phyloP scores from a whole-genome alignment of 2,888 invertebrate genomes.

The Eupithecia vulgata region DNA sequence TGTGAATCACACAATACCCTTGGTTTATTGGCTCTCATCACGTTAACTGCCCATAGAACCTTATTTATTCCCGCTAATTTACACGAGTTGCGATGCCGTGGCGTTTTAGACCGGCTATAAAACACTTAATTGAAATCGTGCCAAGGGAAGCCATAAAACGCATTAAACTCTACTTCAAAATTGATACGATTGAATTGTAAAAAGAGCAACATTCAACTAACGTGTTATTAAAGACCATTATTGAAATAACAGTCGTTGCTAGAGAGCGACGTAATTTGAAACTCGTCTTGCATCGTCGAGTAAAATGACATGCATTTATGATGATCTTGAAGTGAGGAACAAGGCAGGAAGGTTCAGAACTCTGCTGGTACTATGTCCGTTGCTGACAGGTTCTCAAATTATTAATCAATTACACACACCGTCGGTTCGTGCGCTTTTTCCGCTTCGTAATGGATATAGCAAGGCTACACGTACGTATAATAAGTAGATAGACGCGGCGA shows the following conservation, averaged over 20 bases:
- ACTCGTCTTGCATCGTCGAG: slow-evolving; percentile 52
- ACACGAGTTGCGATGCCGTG: slow-evolving; percentile 45
- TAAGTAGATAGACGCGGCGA: slow-evolving; percentile 58
- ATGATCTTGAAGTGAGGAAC: slow-evolving; percentile 61
- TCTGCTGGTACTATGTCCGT: slow-evolving; percentile 40
- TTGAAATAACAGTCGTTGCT: slow-evolving; percentile 53
- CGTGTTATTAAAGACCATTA: slow-evolving; percentile 58
- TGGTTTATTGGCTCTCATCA: slow-evolving; percentile 53
- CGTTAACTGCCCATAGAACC: slow-evolving; percentile 50
- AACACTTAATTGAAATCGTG: slow-evolving; percentile 60
- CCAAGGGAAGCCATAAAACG: slow-evolving; percentile 55
- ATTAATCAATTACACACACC: slow-evolving; percentile 80
- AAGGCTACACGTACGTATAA: slow-evolving; percentile 62
- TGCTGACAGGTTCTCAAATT: slow-evolving; percentile 71
- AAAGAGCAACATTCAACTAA: slow-evolving; percentile 56
- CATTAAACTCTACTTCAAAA: slow-evolving; percentile 49
- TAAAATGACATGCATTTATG: slow-evolving; percentile 62
- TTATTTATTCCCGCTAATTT: slow-evolving; percentile 51
- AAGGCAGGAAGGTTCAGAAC: slow-evolving; percentile 40
- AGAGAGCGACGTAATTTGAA: slow-evolving; percentile 47
- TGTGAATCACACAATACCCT: slow-evolving; percentile 58
- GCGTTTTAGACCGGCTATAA: slow-evolving; percentile 49
- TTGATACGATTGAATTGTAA: slow-evolving; percentile 53
- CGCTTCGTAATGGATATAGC: slow-evolving; percentile 77
- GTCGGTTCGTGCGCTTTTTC: slow-evolving; percentile 71